Evolutionary conservation across 1,140 invertebrate species (phyloP), one percentile per base, ranked within the genome.

Genomic region (Ceratitis capitata): DNA sequence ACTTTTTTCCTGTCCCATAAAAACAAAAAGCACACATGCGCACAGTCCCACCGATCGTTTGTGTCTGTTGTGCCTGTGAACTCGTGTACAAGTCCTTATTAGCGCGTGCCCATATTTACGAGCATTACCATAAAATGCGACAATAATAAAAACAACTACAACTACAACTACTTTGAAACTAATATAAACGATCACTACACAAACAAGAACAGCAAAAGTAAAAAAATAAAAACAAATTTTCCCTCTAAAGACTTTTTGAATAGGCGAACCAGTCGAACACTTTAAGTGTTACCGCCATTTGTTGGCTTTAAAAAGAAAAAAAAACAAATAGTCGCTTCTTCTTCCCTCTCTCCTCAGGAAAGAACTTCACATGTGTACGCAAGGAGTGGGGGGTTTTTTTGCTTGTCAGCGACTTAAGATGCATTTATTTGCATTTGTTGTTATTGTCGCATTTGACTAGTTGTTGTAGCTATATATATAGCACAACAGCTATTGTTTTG

Each of bases 101-200:
- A 83, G 82, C 82, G 82, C 82, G 82, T 83, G 82, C 32, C 82
- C 82, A 83, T 83, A 83, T 83, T 83, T 83, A 83, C 69, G 69
- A 78, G 69, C 69, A 78, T 83, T 83, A 83, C 82, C 82, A 83
- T 53, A 83, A 83, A 83, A 83, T 83, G 23, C 45, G 29, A 83
- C 49, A 83, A 49, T 19, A 83, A 83, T 47, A 47, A 78, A 39
- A 74, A 42, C 35, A 74, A 74, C 64, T n/a, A 74, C 56, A 9
- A 23, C 56, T 61, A 26, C 14, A 39, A 78, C 69, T 78, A 78
- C 69, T 78, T 14, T 64, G 26, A 19, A 45, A 42, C 42, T 78
- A 78, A 78, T 47, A 78, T 47, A 78, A 78, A 78, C 39, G 69
- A 78, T 78, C 69, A 47, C 35, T 78, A 10, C 29, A 69, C n/a